Evolutionary conservation across 2,888 invertebrate species (phyloP).

Genomic region (Eristalis arbustorum): DNA sequence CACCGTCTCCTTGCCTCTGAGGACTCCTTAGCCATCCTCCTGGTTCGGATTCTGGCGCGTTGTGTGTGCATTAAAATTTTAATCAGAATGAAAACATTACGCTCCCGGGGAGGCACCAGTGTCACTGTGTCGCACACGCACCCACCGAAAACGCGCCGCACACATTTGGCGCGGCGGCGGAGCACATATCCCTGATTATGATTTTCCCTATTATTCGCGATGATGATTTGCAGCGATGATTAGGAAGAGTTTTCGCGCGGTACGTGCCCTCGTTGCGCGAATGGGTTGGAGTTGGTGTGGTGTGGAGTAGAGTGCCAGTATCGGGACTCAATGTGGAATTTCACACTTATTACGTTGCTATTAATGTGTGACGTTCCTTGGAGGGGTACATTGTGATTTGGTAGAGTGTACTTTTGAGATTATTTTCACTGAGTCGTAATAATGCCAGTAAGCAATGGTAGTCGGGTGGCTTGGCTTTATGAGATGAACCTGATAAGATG

Average conservation of each 20-base stretch:
- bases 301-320: background rate
- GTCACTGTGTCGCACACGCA: slow-evolving; percentile 31
- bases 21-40: background rate
- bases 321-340: slow-evolving; percentile 28
- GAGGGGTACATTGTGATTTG: slow-evolving; percentile 11
- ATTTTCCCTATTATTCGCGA: slow-evolving; percentile 61
- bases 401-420: background rate
- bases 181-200: slow-evolving; percentile 61
- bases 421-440: background rate
- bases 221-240: slow-evolving; percentile 65
- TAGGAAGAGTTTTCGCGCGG: slow-evolving; percentile 21
- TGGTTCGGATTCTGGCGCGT: background rate
- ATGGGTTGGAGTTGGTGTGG: slow-evolving; percentile 33
- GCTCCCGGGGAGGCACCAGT: slow-evolving; percentile 22
- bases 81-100: slow-evolving; percentile 65
- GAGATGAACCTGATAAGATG: background rate
- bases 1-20: background rate
- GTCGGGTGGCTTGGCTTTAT: background rate
- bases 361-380: slow-evolving; percentile 21
- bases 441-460: background rate
- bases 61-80: slow-evolving; percentile 58
- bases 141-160: background rate
- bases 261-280: background rate
- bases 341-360: slow-evolving; percentile 43
- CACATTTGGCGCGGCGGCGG: background rate